Evolutionary conservation across 2,797 vertebrate species (phyloP).

Genomic region (Phrynocephalus vlangalii): DNA sequence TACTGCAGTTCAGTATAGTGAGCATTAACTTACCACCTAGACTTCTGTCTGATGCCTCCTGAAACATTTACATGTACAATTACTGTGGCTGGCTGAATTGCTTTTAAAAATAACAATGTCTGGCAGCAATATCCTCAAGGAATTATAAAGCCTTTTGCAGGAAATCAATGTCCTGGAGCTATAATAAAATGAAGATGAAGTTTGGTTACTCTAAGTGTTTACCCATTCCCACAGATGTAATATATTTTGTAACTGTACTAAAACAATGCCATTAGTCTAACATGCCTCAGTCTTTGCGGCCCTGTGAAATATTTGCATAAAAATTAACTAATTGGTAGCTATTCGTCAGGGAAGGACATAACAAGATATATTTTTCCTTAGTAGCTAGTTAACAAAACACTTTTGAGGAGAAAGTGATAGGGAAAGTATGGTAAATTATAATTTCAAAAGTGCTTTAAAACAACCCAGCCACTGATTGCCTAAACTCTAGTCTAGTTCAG

Average conservation of each 20-base stretch:
- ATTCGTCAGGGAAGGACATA: slow-evolving; percentile 1
- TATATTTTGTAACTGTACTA: slow-evolving; percentile 49
- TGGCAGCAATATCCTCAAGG: slow-evolving; percentile 64
- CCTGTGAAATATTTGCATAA: slow-evolving; percentile 20
- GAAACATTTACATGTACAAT: slow-evolving; percentile 54
- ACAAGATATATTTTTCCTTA: neutral
- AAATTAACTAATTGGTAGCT: neutral
- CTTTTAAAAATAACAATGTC: slow-evolving; percentile 65
- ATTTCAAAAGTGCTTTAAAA: neutral
- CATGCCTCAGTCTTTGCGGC: slow-evolving; percentile 5
- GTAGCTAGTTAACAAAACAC: neutral
- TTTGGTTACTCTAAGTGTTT: slow-evolving; percentile 48
- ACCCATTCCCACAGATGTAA: slow-evolving; percentile 45
- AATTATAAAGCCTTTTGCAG: slow-evolving; percentile 58
- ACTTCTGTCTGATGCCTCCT: slow-evolving; percentile 54
- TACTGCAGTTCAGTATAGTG: neutral
- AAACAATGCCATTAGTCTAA: slow-evolving; percentile 45
- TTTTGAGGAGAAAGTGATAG: neutral
- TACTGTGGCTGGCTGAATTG: slow-evolving; percentile 45
- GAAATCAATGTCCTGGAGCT: slow-evolving; percentile 54
- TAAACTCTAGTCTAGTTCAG: neutral
- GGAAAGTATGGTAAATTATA: neutral
- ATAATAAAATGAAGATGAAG: slow-evolving; percentile 59
- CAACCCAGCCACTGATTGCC: neutral
- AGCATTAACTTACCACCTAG: slow-evolving; percentile 18